A percentile compares a stretch with the other conserved stretches of the same genome.
Evolutionary conservation across 2,797 vertebrate species (phyloP).

Genomic region (Melanotaenia pygmaea): DNA sequence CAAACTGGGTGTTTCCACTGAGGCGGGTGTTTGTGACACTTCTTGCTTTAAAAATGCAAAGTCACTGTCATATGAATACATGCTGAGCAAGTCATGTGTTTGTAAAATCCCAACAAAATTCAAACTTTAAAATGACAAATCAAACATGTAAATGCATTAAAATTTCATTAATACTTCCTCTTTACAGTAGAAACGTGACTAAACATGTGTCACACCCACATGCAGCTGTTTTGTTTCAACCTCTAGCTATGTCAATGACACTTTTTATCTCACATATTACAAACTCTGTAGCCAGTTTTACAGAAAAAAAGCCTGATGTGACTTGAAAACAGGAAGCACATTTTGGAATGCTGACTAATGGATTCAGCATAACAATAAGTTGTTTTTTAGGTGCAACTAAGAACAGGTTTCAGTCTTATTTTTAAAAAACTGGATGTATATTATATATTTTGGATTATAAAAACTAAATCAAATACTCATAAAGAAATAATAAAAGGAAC

Average conservation of each 20-base stretch:
- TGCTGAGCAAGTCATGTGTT: constrained; percentile 26
- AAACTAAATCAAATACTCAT: not conserved
- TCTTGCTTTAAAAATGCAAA: not conserved
- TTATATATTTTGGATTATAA: not conserved
- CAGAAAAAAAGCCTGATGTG: not conserved
- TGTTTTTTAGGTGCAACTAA: not conserved
- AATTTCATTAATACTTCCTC: constrained; percentile 40
- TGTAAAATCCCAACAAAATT: constrained; percentile 23
- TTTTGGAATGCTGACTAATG: constrained; percentile 7
- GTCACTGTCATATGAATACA: constrained; percentile 38
- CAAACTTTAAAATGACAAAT: not conserved
- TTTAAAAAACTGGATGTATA: not conserved
- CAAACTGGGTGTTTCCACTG: constrained; percentile 56
- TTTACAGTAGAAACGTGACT: constrained; percentile 17
- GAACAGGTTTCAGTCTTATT: not conserved
- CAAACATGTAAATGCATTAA: no score
- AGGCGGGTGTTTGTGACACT: not conserved
- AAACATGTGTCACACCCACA: not conserved
- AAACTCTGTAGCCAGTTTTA: not conserved
- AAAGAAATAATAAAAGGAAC: constrained; percentile 3
- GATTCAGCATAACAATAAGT: not conserved
- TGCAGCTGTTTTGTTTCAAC: not conserved
- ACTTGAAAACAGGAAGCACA: constrained; percentile 1
- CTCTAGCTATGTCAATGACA: not conserved
- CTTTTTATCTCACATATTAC: not conserved